Percentiles rank a stretch among this genome's conserved stretches.
These are phyloP conservation scores for Muraenolepis orangiensis DNA, from an alignment of 2,797 vertebrate species.

Conservation along the genomic window DNA sequence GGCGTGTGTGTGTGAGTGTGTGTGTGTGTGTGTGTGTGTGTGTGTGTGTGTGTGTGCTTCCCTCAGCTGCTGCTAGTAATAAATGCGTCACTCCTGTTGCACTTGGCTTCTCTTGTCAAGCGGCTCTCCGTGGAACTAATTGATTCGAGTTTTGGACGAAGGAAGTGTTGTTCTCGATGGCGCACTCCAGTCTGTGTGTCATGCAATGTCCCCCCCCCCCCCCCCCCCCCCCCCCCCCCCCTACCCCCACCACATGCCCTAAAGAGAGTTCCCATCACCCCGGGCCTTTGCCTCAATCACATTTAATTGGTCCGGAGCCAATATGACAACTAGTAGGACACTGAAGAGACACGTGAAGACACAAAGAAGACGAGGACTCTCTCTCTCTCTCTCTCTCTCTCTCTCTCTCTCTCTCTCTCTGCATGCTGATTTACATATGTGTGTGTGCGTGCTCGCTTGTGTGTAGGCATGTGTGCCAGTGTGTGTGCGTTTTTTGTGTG, in stretches of 20 bases:
- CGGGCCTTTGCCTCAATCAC: constrained; percentile 25
- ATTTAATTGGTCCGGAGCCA: constrained; percentile 32
- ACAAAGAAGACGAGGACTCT: constrained; percentile 1
- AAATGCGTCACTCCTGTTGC: constrained; percentile 45
- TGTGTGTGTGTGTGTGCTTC: too few relatives aligned
- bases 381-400: neutral
- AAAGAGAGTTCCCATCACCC: constrained; percentile 43
- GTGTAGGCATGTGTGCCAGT: neutral
- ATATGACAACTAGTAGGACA: constrained; percentile 31
- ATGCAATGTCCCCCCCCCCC: constrained; percentile 27
- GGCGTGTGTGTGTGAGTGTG: neutral
- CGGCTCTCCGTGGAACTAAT: constrained; percentile 51
- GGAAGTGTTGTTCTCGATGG: constrained; percentile 27
- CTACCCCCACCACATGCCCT: neutral
- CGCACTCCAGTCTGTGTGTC: constrained; percentile 35
- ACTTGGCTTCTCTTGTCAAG: constrained; percentile 46
- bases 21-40: constrained; percentile 27
- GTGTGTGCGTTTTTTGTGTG: too few relatives aligned
- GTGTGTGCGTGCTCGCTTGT: neutral
- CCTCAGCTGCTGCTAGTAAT: constrained; percentile 39
- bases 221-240: neutral
- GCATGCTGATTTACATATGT: neutral
- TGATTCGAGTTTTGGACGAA: constrained; percentile 45
- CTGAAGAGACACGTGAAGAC: neutral
- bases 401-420: neutral